A percentile compares a stretch with the other conserved stretches of the same genome.
These are phyloP conservation scores for Megatriorchis doriae DNA, from an alignment of 2,113 vertebrate species.

Conservation along the genomic window DNA sequence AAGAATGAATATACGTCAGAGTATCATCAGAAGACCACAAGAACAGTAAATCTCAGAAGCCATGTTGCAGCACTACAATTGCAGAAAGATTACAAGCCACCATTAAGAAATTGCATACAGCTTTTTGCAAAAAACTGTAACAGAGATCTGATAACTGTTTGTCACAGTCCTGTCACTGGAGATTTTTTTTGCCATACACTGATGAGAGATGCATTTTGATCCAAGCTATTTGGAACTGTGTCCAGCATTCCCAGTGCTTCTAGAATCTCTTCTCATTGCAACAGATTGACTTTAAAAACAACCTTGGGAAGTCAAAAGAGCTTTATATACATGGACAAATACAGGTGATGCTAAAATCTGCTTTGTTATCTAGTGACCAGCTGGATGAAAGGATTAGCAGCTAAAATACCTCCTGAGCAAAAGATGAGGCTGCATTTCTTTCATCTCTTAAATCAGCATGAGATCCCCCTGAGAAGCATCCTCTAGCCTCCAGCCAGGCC, in stretches of 20 bases:
- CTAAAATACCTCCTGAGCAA: not conserved
- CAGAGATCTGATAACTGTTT: not conserved
- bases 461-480: not conserved
- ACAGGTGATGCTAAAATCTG: not conserved
- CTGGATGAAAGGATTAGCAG: not conserved
- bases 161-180: not conserved
- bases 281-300: not conserved
- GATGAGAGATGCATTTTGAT: not conserved
- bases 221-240: not conserved
- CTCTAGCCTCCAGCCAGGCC: not conserved
- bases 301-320: not conserved
- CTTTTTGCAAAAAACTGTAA: not conserved
- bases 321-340: not conserved
- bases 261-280: not conserved
- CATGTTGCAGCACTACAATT: not conserved
- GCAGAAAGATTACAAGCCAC: not conserved
- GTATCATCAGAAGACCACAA: not conserved
- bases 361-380: not conserved
- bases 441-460: not conserved
- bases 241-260: not conserved
- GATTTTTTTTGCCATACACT: not conserved
- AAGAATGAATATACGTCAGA: not conserved
- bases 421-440: not conserved
- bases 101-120: not conserved
- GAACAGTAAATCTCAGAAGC: not conserved